Evolutionary conservation across 2,797 vertebrate species (phyloP).

Genomic region (Malacoctenus gilli): DNA sequence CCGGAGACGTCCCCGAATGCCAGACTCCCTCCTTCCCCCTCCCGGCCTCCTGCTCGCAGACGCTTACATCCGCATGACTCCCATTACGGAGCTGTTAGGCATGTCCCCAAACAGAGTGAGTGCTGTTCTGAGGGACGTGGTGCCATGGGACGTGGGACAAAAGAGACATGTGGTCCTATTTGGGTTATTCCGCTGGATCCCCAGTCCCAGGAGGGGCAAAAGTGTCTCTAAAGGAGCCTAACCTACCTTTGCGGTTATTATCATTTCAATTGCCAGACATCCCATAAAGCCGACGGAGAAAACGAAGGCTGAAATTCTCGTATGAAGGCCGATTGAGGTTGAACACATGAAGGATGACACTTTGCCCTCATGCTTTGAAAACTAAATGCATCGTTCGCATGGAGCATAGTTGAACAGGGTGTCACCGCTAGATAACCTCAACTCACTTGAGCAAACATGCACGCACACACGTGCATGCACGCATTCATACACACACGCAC

Average conservation of each 20-base stretch:
- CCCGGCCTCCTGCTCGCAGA: too few species aligned
- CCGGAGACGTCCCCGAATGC: background rate
- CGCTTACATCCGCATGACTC: constrained; percentile 68
- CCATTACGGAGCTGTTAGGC: constrained; percentile 44
- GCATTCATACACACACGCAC: too few species aligned
- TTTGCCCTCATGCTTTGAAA: background rate
- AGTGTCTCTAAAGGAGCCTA: too few species aligned
- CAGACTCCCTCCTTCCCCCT: constrained; percentile 11
- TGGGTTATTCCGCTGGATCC: too few species aligned
- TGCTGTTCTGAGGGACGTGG: constrained; percentile 16
- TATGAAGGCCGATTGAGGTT: background rate
- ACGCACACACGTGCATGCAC: too few species aligned
- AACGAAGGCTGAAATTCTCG: constrained; percentile 5
- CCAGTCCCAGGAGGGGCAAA: too few species aligned
- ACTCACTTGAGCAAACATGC: too few species aligned
- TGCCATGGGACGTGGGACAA: background rate
- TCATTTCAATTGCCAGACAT: constrained; percentile 10
- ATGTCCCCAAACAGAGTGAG: constrained; percentile 24
- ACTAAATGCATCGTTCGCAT: constrained; percentile 6
- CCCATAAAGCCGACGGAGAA: background rate
- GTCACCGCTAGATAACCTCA: too few species aligned
- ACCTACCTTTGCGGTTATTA: too few species aligned
- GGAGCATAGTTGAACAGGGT: background rate
- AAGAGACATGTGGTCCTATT: too few species aligned
- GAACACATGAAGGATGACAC: constrained; percentile 4